phyloP scores from a whole-genome alignment of 2,797 vertebrate species.

The Carcharodon carcharias region DNA sequence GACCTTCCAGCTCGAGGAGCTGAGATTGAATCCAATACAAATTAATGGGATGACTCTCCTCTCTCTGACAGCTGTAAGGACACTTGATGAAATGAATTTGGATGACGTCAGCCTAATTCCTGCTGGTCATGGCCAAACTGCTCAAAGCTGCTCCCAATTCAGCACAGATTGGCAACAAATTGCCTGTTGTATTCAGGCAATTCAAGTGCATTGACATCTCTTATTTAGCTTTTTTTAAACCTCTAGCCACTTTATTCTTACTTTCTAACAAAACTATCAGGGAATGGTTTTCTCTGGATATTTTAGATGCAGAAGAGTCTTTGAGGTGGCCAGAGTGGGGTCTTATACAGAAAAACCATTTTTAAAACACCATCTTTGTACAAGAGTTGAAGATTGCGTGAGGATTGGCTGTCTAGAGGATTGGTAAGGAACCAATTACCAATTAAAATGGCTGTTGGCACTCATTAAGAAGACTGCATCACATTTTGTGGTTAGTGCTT shows the following conservation, averaged over 20 bases:
- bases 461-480: no score
- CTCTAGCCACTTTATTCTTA: neutral
- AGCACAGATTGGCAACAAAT: neutral
- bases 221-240: neutral
- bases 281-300: neutral
- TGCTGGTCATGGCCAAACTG: neutral
- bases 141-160: neutral
- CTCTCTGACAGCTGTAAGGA: neutral
- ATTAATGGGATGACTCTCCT: neutral
- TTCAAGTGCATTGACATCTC: neutral
- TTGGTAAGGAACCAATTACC: no score
- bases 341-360: no score
- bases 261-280: neutral
- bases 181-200: neutral
- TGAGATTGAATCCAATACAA: neutral
- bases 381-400: no score
- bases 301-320: neutral
- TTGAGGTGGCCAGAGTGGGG: neutral
- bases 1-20: neutral
- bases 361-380: no score
- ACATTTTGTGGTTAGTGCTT: no score
- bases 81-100: neutral
- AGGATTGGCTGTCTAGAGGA: no score
- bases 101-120: neutral
- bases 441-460: no score